phyloP scores from a whole-genome alignment of 2,797 vertebrate species.

The Amblyopsis hoosieri region DNA sequence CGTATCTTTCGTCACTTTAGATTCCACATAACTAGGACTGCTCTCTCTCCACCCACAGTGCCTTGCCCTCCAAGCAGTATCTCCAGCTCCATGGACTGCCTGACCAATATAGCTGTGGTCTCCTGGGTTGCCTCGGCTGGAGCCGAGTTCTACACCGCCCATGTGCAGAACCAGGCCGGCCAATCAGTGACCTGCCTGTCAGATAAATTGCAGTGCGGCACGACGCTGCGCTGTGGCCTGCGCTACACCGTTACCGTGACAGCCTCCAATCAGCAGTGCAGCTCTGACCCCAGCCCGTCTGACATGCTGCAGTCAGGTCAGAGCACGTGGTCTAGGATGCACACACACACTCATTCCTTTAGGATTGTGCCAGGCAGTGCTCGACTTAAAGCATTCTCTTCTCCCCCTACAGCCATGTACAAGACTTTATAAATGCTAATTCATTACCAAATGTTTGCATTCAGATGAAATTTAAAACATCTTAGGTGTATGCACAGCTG shows the following conservation, averaged over 20 bases:
- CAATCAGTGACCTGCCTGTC: slow-evolving; percentile 66
- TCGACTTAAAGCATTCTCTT: too few relatives aligned
- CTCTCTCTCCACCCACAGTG: slow-evolving; percentile 50
- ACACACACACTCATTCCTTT: too few relatives aligned
- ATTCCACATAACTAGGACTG: background rate
- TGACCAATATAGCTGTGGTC: slow-evolving; percentile 71
- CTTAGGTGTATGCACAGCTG: too few relatives aligned
- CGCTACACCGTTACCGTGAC: slow-evolving; percentile 72
- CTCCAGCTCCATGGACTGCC: slow-evolving; percentile 70
- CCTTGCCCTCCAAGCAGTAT: slow-evolving; percentile 73
- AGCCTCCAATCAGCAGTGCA: slow-evolving; percentile 63
- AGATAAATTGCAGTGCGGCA: slow-evolving; percentile 63
- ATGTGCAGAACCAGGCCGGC: slow-evolving; percentile 45
- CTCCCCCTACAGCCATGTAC: too few relatives aligned
- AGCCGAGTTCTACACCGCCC: slow-evolving; percentile 71
- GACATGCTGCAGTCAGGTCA: slow-evolving; percentile 72
- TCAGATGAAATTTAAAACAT: too few relatives aligned
- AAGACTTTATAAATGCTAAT: too few relatives aligned
- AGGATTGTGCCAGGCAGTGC: too few relatives aligned
- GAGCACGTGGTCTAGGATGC: background rate
- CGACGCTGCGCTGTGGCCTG: slow-evolving; percentile 74
- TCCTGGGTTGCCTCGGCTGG: slow-evolving; percentile 69
- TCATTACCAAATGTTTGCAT: too few relatives aligned
- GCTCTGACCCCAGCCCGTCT: slow-evolving; percentile 63
- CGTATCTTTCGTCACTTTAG: background rate